Conservation (phyloP, 2,797 vertebrate genomes). For the Lemur catta region DNA sequence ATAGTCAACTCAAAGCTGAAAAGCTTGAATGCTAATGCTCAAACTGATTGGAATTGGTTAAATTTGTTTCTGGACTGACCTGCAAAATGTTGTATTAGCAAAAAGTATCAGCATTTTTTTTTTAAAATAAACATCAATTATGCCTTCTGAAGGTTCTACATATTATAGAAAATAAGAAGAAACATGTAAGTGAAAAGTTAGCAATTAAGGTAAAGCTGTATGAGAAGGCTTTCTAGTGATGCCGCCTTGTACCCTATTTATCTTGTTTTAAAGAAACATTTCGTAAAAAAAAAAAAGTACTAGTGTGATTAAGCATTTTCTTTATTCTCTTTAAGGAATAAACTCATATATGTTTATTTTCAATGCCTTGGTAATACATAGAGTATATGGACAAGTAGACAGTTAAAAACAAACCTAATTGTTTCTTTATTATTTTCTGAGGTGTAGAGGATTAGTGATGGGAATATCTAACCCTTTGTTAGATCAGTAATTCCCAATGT, state of each 20-base stretch:
- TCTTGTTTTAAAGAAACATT: background rate
- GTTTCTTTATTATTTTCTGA: background rate
- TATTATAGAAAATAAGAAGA: background rate
- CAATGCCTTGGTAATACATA: background rate
- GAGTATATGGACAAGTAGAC: background rate
- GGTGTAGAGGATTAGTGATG: background rate
- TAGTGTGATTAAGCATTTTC: background rate
- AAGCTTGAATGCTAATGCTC: background rate
- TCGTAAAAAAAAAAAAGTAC: background rate
- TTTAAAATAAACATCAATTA: background rate
- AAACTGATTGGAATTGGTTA: background rate
- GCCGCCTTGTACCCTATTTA: background rate
- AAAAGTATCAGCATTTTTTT: background rate
- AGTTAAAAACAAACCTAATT: background rate
- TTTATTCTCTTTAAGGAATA: background rate
- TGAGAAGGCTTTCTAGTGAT: background rate
- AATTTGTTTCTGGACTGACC: background rate
- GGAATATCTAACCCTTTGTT: background rate
- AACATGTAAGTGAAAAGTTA: background rate
- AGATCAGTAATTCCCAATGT: background rate
- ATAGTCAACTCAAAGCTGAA: background rate
- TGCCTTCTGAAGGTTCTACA: background rate
- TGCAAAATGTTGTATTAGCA: background rate
- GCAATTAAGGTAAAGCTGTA: background rate
- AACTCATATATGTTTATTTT: background rate